Conservation (phyloP, 2,113 vertebrate genomes). For the Elaphurus davidianus region DNA sequence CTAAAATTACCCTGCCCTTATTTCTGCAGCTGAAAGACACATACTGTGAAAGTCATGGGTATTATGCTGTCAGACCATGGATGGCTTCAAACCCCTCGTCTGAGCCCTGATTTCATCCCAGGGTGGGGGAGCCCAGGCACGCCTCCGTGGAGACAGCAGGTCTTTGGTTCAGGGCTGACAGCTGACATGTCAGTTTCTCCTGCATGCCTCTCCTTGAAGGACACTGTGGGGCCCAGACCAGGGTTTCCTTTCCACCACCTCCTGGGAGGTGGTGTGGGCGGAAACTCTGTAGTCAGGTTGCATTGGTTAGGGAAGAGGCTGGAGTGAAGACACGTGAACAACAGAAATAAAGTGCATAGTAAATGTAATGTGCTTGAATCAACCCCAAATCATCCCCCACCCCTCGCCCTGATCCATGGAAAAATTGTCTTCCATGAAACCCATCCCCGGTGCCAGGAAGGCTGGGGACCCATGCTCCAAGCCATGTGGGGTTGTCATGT, state of each 20-base stretch:
- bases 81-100: conserved; percentile 8
- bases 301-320: not conserved
- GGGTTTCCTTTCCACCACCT: not conserved
- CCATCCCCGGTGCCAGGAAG: not conserved
- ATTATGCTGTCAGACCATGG: not conserved
- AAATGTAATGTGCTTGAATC: not conserved
- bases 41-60: conserved; percentile 17
- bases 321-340: not conserved
- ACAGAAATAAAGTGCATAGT: not conserved
- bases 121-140: not conserved
- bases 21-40: conserved; percentile 40
- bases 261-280: not conserved
- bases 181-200: not conserved
- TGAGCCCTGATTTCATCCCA: conserved; percentile 2
- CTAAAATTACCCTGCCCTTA: conserved; percentile 60
- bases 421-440: not conserved
- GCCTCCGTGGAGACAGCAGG: not conserved
- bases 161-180: not conserved
- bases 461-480: not conserved
- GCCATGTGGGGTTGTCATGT: not conserved
- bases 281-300: not conserved
- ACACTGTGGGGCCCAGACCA: not conserved
- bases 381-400: not conserved
- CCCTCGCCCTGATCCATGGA: not conserved
- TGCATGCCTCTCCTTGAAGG: not conserved